A percentile compares a stretch with the other conserved stretches of the same genome.
Evolutionary conservation across 1,140 invertebrate species (phyloP).

Genomic region (Drosophila kepulauana): DNA sequence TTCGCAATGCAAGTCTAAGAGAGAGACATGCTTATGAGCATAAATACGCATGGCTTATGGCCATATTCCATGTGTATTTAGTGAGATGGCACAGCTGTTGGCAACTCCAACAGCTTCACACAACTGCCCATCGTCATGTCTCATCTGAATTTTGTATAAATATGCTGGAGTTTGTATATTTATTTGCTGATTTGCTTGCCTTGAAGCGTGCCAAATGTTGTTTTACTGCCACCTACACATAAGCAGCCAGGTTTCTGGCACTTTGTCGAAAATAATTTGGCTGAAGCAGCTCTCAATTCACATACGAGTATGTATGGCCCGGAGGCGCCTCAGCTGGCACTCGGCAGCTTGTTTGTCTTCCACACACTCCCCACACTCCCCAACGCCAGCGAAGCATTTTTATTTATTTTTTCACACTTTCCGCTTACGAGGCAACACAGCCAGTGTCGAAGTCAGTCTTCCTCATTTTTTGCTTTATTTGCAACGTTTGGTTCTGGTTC

Average conservation of each 20-base stretch:
- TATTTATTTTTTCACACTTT: slow-evolving; percentile 77
- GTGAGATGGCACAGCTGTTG: slow-evolving; percentile 38
- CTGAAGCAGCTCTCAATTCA: slow-evolving; percentile 52
- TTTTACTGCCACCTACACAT: slow-evolving; percentile 41
- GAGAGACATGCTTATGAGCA: slow-evolving; percentile 16
- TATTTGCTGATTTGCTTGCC: slow-evolving; percentile 79
- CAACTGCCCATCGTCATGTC: neutral
- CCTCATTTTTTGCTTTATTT: neutral
- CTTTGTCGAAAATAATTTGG: slow-evolving; percentile 77
- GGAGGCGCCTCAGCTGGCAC: slow-evolving; percentile 43
- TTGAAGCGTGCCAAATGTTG: slow-evolving; percentile 77
- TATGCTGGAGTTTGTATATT: slow-evolving; percentile 55
- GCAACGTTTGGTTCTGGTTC: neutral
- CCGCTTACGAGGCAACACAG: slow-evolving; percentile 55
- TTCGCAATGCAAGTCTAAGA: slow-evolving; percentile 1
- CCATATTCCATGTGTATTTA: slow-evolving; percentile 21
- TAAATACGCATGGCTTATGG: slow-evolving; percentile 23
- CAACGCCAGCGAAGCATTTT: slow-evolving; percentile 54
- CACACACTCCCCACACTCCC: slow-evolving; percentile 39
- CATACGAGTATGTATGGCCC: slow-evolving; percentile 22
- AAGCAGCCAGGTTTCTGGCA: slow-evolving; percentile 29
- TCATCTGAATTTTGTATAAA: slow-evolving; percentile 67
- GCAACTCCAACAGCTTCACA: neutral
- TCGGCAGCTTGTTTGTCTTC: slow-evolving; percentile 70
- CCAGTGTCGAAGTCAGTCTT: neutral